These are phyloP conservation scores for Metopolophium dirhodum DNA, from an alignment of 1,140 invertebrate genomes.

Conservation along the genomic window DNA sequence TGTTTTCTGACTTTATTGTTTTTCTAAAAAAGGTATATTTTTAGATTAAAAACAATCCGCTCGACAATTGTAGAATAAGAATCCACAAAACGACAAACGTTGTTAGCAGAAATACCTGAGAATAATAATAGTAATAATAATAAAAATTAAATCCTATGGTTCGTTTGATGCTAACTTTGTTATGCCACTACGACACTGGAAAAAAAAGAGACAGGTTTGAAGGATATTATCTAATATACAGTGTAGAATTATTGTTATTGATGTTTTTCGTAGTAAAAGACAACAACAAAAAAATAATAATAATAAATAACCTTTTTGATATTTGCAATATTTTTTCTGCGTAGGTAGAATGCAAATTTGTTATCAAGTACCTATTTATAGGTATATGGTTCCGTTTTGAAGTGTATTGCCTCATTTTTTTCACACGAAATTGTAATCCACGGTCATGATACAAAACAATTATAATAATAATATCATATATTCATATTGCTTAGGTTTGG, in stretches of 20 bases:
- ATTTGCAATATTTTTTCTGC: background rate
- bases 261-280: background rate
- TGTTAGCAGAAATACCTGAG: background rate
- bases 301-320: conserved; percentile 1
- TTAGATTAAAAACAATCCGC: conserved; percentile 15
- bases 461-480: background rate
- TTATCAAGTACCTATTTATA: background rate
- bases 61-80: background rate
- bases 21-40: background rate
- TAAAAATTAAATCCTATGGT: conserved; percentile 24
- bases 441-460: background rate
- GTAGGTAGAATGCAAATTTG: background rate
- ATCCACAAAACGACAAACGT: conserved; percentile 14
- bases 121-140: background rate
- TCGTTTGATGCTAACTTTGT: conserved; percentile 32
- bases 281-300: background rate
- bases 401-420: background rate
- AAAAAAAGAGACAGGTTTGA: background rate
- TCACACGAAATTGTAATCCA: background rate
- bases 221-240: background rate
- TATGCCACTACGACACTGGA: background rate
- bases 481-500: background rate
- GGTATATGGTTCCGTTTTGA: background rate
- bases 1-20: background rate
- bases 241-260: background rate